These are phyloP conservation scores for Lampris incognitus DNA, from an alignment of 2,113 vertebrate genomes.

Conservation along the genomic window DNA sequence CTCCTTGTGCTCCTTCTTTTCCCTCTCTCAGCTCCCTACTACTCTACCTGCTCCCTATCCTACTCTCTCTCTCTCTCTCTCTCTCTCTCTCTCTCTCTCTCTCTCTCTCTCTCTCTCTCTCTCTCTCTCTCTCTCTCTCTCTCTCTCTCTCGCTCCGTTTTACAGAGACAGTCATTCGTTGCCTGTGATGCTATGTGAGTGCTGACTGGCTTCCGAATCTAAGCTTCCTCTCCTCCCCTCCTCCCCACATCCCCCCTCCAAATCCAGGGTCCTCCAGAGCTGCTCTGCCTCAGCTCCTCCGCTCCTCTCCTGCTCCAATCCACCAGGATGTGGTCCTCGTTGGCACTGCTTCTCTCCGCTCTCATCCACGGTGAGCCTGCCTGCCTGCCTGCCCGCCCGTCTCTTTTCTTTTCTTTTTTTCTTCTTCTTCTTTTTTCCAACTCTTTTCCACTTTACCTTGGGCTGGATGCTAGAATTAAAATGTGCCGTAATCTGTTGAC, in stretches of 20 bases:
- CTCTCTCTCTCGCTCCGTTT: constrained; percentile 28
- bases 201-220: constrained; percentile 61
- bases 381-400: constrained; percentile 22
- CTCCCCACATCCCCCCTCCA: constrained; percentile 43
- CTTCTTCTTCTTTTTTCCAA: neutral
- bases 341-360: constrained; percentile 79
- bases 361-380: constrained; percentile 81
- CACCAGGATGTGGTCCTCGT: constrained; percentile 82
- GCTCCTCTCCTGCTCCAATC: constrained; percentile 34
- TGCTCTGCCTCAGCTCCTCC: constrained; percentile 50
- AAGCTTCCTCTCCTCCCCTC: constrained; percentile 42
- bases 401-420: constrained; percentile 14
- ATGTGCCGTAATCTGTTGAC: constrained; percentile 28
- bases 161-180: constrained; percentile 53
- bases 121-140: constrained; percentile 31
- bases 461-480: constrained; percentile 30
- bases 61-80: constrained; percentile 28
- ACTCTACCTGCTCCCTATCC: neutral
- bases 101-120: constrained; percentile 41
- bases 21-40: constrained; percentile 18
- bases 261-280: constrained; percentile 29
- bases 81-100: constrained; percentile 33
- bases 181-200: constrained; percentile 72
- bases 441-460: neutral
- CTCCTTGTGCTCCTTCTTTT: constrained; percentile 46